Conservation (phyloP, 2,113 vertebrate species). For the Anhinga anhinga region DNA sequence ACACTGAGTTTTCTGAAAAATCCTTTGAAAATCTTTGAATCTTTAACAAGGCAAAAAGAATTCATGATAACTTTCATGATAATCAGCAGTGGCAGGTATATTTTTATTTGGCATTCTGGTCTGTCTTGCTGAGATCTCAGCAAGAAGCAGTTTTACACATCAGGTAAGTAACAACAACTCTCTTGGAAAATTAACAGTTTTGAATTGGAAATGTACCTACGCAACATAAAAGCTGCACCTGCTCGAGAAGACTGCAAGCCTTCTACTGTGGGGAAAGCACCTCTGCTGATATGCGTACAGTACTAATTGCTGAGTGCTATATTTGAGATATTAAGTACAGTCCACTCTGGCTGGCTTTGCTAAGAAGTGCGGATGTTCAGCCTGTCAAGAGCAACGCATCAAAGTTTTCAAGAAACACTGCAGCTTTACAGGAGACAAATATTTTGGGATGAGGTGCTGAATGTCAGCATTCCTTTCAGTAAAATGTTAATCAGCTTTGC, state of each 20-base stretch:
- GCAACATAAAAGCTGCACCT: background rate
- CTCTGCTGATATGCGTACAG: background rate
- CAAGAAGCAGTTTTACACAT: background rate
- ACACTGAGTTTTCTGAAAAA: background rate
- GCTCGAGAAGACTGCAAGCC: background rate
- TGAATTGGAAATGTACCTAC: background rate
- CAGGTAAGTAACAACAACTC: background rate
- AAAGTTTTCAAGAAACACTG: background rate
- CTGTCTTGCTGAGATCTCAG: background rate
- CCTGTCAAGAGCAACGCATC: background rate
- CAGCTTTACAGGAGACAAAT: background rate
- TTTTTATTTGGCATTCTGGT: background rate
- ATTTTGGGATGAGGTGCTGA: background rate
- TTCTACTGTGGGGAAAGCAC: background rate
- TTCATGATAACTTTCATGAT: background rate
- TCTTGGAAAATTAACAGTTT: background rate
- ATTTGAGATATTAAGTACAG: background rate
- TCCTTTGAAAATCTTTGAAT: background rate
- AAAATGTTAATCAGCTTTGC: background rate
- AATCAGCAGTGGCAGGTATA: background rate
- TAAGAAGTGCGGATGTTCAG: background rate
- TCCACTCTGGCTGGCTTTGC: background rate
- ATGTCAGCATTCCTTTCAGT: background rate
- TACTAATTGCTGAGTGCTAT: background rate
- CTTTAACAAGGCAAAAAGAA: slow-evolving; percentile 2